Evolutionary conservation across 2,888 invertebrate species (phyloP).

Genomic region (Anaspis maculata): DNA sequence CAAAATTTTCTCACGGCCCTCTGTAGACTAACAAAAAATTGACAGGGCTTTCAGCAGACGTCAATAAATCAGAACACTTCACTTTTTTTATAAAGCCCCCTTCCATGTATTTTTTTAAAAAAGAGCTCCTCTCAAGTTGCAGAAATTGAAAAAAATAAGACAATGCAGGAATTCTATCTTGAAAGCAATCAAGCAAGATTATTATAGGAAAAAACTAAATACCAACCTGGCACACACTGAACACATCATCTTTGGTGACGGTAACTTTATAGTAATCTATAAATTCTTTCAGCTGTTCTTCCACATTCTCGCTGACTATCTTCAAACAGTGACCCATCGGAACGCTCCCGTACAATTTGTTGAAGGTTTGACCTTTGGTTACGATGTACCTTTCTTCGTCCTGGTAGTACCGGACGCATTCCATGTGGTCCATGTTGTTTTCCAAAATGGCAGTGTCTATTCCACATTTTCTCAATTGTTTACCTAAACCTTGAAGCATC

Average conservation of each 20-base stretch:
- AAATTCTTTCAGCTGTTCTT: conserved; percentile 60
- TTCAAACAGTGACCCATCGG: conserved; percentile 51
- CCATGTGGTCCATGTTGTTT: conserved; percentile 44
- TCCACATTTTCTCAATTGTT: conserved; percentile 55
- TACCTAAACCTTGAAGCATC: conserved; percentile 51
- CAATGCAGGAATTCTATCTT: too few relatives aligned
- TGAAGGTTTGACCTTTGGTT: conserved; percentile 45
- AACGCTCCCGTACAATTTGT: conserved; percentile 43
- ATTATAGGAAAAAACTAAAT: neutral
- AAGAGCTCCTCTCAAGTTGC: too few relatives aligned
- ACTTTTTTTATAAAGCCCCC: too few relatives aligned
- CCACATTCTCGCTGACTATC: conserved; percentile 47
- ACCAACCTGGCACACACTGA: conserved; percentile 64
- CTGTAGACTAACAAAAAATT: too few relatives aligned
- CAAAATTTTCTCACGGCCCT: too few relatives aligned
- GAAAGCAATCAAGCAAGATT: too few relatives aligned
- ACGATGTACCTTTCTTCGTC: conserved; percentile 49
- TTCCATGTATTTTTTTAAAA: neutral
- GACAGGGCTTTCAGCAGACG: too few relatives aligned
- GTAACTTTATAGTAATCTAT: conserved; percentile 56
- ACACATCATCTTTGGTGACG: conserved; percentile 56
- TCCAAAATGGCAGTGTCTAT: conserved; percentile 51
- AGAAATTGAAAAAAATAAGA: too few relatives aligned
- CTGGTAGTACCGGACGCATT: conserved; percentile 45
- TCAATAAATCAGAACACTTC: too few relatives aligned